phyloP scores from a whole-genome alignment of 2,888 invertebrate genomes.

The Eristalinus sepulchralis region DNA sequence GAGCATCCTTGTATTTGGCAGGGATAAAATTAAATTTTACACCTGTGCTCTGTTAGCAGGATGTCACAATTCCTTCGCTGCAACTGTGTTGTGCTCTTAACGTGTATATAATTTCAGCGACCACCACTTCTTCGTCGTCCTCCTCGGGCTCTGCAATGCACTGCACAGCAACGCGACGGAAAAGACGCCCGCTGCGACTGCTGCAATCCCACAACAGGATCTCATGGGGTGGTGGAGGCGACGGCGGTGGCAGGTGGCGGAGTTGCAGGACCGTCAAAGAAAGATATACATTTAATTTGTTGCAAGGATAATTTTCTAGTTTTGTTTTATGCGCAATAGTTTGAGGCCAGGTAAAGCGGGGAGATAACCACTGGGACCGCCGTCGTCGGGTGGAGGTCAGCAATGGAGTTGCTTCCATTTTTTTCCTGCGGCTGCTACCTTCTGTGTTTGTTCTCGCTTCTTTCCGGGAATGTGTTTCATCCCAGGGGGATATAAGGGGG shows the following conservation, averaged over 20 bases:
- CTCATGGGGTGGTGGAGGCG: constrained; percentile 23
- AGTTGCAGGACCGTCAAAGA: constrained; percentile 55
- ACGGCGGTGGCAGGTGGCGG: constrained; percentile 2
- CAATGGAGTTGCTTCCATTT: constrained; percentile 16
- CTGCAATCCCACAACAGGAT: constrained; percentile 65
- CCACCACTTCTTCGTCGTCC: constrained; percentile 45
- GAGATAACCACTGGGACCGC: constrained; percentile 45
- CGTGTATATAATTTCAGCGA: constrained; percentile 64
- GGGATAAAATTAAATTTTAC: constrained; percentile 70
- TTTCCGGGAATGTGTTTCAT: not conserved
- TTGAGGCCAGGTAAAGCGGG: constrained; percentile 38
- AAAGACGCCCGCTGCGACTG: constrained; percentile 29
- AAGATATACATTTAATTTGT: constrained; percentile 71
- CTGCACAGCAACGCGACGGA: not conserved
- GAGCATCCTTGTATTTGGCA: constrained; percentile 58
- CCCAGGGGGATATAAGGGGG: not conserved
- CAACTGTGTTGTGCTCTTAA: constrained; percentile 52
- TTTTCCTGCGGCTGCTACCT: constrained; percentile 6
- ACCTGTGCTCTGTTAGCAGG: constrained; percentile 68
- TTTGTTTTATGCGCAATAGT: constrained; percentile 55
- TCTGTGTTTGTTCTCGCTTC: not conserved
- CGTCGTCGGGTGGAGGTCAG: constrained; percentile 56
- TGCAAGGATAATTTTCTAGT: constrained; percentile 67
- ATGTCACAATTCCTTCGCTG: constrained; percentile 58
- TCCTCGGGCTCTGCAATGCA: constrained; percentile 12